These are phyloP conservation scores for Melanotaenia boesemani DNA, from an alignment of 2,797 vertebrate species.

Conservation along the genomic window DNA sequence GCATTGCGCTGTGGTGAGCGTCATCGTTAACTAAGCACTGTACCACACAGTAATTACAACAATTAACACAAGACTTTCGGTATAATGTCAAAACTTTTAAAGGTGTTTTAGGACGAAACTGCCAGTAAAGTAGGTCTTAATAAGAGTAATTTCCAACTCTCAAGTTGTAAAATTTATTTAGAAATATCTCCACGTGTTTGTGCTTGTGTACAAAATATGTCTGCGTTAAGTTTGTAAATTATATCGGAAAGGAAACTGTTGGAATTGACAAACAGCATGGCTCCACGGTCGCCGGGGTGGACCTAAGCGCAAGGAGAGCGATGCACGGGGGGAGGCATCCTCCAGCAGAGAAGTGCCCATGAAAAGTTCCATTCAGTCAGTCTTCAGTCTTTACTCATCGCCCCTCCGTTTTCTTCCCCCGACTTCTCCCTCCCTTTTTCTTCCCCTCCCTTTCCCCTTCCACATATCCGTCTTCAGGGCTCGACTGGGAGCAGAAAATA, in stretches of 20 bases:
- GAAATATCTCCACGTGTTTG: conserved; percentile 2
- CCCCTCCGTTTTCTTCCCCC: background rate
- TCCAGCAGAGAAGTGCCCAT: conserved; percentile 44
- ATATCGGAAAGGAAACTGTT: background rate
- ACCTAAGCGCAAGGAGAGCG: background rate
- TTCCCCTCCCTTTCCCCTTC: conserved; percentile 38
- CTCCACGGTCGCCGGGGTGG: background rate
- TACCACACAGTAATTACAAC: background rate
- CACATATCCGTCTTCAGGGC: conserved; percentile 15
- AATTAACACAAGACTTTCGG: background rate
- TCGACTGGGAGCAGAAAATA: conserved; percentile 26
- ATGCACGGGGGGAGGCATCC: background rate
- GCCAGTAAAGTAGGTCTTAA: fast-evolving
- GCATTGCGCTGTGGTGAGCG: conserved; percentile 91
- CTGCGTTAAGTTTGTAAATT: background rate
- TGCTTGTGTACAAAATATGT: conserved; percentile 4
- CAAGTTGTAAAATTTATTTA: conserved; percentile 1
- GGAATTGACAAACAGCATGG: background rate
- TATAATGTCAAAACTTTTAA: background rate
- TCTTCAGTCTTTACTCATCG: conserved; percentile 14
- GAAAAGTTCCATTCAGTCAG: conserved; percentile 71
- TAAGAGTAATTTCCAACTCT: background rate
- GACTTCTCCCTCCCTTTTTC: background rate
- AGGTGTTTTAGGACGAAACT: background rate
- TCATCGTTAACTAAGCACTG: conserved; percentile 42